Conservation (phyloP, 2,113 vertebrate genomes). For the Tyrannus savana region DNA sequence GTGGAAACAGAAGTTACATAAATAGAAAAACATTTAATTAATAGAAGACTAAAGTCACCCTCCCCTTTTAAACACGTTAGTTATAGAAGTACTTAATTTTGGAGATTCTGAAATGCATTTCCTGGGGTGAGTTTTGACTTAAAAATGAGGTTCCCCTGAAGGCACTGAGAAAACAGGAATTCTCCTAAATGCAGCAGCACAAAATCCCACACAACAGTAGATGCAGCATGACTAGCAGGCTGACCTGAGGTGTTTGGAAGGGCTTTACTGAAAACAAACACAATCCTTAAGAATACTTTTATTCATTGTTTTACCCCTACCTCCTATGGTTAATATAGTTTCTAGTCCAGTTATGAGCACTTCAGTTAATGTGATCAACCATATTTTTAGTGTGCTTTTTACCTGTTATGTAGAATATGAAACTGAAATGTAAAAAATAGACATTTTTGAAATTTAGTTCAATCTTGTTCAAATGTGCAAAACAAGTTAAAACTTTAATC, state of each 20-base stretch:
- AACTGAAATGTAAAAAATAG: neutral
- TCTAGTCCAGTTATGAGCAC: neutral
- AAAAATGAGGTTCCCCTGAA: neutral
- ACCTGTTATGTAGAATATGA: neutral
- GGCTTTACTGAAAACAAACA: neutral
- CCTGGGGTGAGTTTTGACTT: neutral
- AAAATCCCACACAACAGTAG: fast-evolving
- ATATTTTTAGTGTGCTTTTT: neutral
- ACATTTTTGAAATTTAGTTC: neutral
- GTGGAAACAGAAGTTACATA: neutral
- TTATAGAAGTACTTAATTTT: neutral
- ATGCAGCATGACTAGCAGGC: neutral
- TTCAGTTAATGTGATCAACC: neutral
- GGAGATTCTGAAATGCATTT: neutral
- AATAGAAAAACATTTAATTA: slow-evolving; percentile 1
- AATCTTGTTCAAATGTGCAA: neutral
- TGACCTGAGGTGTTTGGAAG: neutral
- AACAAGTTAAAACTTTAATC: neutral
- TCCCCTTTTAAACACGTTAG: neutral
- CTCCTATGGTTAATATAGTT: neutral
- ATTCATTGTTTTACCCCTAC: neutral
- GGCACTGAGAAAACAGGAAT: neutral
- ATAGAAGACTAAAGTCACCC: neutral
- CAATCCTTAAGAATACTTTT: neutral
- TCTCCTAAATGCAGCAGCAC: neutral